Evolutionary conservation across 2,888 invertebrate species (phyloP), one percentile per base, ranked within the genome.

Genomic region (Hemithea aestivaria): DNA sequence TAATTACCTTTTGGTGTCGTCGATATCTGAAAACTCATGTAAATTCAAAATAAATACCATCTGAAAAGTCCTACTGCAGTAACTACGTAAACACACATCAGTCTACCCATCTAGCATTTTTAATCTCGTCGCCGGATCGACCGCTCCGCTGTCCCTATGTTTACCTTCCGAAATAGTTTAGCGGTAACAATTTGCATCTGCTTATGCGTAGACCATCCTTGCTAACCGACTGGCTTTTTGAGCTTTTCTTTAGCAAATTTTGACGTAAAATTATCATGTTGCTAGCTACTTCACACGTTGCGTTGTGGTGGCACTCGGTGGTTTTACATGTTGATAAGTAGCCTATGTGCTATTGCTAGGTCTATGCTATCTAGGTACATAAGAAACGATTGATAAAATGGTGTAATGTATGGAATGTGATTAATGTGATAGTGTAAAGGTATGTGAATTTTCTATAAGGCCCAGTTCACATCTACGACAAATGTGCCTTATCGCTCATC

Each of bases 101-200:
- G 73, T 69, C 71, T 58, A 70, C n/a, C 78, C 79, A 80, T 83
- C 78, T 80, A 80, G 80, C 80, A 82, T 84, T 85, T 87, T 87
- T 85, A 87, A 87, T 87, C 87, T 85, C 72, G 80, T 83, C 71
- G 61, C 57, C 66, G 78, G 81, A 81, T 81, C 80, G 40, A 61
- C 69, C 68, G 68, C 65, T 81, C 83, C 80, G 74, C 62, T 66
- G 79, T 74, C 84, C 78, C 77, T 69, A 58, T 87, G 85, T 87
- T 85, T 87, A 85, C 85, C 85, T 85, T 81, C 79, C 76, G 79
- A 84, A 87, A 87, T 87, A 87, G 87, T 87, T 87, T 84, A 84
- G 85, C 87, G 80, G 80, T 73, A 73, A 78, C 87, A 82, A 87
- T 87, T 87, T 87, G 84, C 87, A 87, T 87, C 76, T 84, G 69